Conservation (phyloP, 2,888 invertebrate species). For the Poecilus cupreus region DNA sequence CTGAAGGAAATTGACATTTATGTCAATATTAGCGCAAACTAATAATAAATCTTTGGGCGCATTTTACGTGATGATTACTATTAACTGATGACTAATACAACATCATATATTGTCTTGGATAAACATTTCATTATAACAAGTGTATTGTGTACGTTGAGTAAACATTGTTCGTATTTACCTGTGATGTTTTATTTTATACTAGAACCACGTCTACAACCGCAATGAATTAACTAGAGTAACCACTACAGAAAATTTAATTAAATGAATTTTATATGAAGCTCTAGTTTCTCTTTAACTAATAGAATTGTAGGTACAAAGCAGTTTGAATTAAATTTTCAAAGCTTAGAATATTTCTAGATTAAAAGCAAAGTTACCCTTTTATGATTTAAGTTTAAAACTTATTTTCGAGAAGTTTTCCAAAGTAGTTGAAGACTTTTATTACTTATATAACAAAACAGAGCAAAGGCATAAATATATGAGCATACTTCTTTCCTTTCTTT, state of each 20-base stretch:
- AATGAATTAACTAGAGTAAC: neutral
- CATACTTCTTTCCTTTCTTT: too few relatives aligned
- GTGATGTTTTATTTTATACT: conserved; percentile 10
- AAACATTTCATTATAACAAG: conserved; percentile 27
- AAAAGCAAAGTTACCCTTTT: too few relatives aligned
- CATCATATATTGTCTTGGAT: conserved; percentile 1
- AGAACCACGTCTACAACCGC: neutral
- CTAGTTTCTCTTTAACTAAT: neutral
- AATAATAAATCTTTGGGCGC: neutral
- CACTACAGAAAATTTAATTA: conserved; percentile 15
- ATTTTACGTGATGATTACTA: neutral
- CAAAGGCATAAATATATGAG: too few relatives aligned
- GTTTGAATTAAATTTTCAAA: too few relatives aligned
- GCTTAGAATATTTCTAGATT: too few relatives aligned
- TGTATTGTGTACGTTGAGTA: neutral
- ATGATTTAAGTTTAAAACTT: too few relatives aligned
- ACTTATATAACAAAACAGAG: too few relatives aligned
- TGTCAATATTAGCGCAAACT: conserved; percentile 9
- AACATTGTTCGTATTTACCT: conserved; percentile 4
- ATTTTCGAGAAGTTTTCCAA: too few relatives aligned
- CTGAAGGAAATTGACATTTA: neutral
- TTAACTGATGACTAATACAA: neutral
- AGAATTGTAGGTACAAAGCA: neutral
- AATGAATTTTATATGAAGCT: too few relatives aligned
- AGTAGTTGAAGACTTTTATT: too few relatives aligned